phyloP scores from a whole-genome alignment of 2,113 vertebrate genomes.

The Zosterops lateralis region DNA sequence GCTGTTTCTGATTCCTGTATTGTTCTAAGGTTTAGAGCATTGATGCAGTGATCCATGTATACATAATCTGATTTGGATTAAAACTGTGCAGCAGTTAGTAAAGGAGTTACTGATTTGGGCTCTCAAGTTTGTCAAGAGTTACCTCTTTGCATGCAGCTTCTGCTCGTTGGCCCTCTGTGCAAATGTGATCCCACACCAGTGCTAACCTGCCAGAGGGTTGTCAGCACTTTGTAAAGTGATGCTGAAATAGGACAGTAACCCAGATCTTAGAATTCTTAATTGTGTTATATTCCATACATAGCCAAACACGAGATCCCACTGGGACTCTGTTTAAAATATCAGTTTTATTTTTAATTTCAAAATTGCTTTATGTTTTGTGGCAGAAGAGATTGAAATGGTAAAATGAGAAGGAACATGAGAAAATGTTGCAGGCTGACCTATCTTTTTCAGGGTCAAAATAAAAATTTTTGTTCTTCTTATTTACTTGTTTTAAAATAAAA shows the following conservation, averaged over 20 bases:
- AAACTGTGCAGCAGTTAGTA: neutral
- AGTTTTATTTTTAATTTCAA: conserved; percentile 30
- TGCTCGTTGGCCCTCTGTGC: neutral
- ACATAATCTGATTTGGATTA: neutral
- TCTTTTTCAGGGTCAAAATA: neutral
- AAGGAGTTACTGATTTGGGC: neutral
- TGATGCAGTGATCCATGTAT: neutral
- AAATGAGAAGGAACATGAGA: neutral
- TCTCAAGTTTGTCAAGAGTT: neutral
- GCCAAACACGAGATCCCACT: neutral
- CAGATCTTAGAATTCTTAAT: conserved; percentile 12
- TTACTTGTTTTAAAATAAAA: neutral
- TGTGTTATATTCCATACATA: neutral
- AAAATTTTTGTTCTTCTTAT: neutral
- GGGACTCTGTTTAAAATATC: neutral
- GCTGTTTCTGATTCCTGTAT: neutral
- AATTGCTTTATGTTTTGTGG: neutral
- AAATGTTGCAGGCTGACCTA: neutral
- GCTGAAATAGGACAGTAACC: conserved; percentile 18
- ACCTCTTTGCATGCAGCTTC: neutral
- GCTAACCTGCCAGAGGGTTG: neutral
- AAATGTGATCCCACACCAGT: neutral
- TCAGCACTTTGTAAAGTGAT: neutral
- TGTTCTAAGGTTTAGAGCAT: neutral
- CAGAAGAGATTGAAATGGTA: neutral